Evolutionary conservation across 2,888 invertebrate species (phyloP), one percentile per base, ranked within the genome.

Genomic region (Phytoseiulus persimilis): DNA sequence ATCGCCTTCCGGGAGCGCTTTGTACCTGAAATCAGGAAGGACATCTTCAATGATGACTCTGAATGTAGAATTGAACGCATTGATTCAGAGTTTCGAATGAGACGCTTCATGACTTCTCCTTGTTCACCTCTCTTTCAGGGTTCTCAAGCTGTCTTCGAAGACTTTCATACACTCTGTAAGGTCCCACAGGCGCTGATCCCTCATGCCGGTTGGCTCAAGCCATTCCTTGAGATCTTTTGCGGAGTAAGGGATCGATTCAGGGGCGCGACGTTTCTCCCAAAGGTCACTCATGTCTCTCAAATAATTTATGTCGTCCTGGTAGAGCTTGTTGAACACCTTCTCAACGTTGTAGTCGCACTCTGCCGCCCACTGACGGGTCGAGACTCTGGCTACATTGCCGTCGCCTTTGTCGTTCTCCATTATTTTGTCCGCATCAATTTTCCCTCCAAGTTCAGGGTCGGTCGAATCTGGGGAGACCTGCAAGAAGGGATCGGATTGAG

Each of bases 221-320:
- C 87, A 84, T 87, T 90, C 83, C 91, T 90, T 0, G 90, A 90
- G 83, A 90, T n/a, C 83, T 90, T 89, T 32, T 83, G 32, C 33
- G 90, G 90, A 90, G 90, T 90, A 96, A 83, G 94, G 93, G 87
- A 97, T 93, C 0, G 98, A 97, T 0, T 94, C 94, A 0, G 99
- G 99, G 0, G 96, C 95, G 87, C 92, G 91, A 45, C 99, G 95
- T 90, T 95, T 95, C 93, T 96, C 96, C 99, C 99, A 99, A 90
- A 99, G 93, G 92, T 98, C 96, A 91, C 96, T 95, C 98, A 99
- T 99, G 1, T 95, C 95, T 90, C 98, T 93, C 91, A 99, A 94
- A 93, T 99, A 99, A 90, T 96, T 95, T 90, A 99, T 98, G 93
- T 99, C 99, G 92, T 97, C 97, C 90, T 95, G 94, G 93, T 99